Evolutionary conservation across 2,113 vertebrate species (phyloP).

Genomic region (Synodontis membranacea): DNA sequence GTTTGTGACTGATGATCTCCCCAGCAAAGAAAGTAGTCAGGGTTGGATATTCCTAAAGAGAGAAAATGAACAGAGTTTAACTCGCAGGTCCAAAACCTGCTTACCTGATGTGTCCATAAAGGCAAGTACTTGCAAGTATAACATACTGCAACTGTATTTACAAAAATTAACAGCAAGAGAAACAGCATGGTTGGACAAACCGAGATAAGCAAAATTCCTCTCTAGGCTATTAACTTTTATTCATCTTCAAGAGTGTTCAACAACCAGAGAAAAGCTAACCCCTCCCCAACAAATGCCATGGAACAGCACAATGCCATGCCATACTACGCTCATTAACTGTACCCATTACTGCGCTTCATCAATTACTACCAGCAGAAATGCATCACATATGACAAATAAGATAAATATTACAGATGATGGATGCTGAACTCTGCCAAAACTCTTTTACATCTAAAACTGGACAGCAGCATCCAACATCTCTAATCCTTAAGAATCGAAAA

Average conservation of each 20-base stretch:
- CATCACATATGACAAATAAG: not conserved
- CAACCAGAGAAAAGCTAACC: not conserved
- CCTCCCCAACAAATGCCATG: not conserved
- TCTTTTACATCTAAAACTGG: not conserved
- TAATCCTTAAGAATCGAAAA: not conserved
- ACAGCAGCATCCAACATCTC: not conserved
- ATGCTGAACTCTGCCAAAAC: not conserved
- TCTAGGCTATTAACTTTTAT: not conserved
- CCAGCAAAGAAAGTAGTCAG: constrained; percentile 98
- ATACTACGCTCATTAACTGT: not conserved
- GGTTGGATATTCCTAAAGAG: constrained; percentile 89
- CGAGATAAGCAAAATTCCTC: not conserved
- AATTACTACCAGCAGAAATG: not conserved
- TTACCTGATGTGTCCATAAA: not conserved
- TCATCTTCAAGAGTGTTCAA: not conserved
- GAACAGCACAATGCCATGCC: not conserved
- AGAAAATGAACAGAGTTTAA: not conserved
- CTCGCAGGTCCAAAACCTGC: not conserved
- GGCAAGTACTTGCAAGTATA: not conserved
- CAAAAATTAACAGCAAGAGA: not conserved
- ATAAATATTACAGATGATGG: not conserved
- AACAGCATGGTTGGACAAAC: not conserved
- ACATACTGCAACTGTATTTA: not conserved
- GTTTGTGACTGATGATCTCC: constrained; percentile 95
- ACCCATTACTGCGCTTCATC: not conserved